Conservation (phyloP, 2,113 vertebrate species). For the Cryptotis parvus region DNA sequence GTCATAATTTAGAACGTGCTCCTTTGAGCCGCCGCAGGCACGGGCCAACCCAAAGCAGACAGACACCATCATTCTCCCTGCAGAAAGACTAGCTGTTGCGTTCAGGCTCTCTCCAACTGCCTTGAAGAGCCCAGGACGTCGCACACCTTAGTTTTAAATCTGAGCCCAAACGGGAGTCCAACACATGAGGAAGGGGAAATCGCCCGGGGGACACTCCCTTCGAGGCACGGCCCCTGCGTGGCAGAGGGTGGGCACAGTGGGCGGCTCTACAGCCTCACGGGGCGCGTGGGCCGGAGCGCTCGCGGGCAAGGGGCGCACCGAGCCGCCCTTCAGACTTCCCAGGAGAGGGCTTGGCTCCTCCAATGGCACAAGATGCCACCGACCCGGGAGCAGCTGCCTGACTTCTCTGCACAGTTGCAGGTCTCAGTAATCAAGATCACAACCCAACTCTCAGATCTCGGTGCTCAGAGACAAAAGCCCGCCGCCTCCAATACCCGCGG, state of each 20-base stretch:
- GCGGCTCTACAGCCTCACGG: not conserved
- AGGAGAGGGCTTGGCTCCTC: slow-evolving; percentile 74
- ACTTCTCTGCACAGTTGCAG: slow-evolving; percentile 32
- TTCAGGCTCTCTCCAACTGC: not conserved
- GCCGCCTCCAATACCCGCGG: slow-evolving; percentile 32
- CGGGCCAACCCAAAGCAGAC: slow-evolving; percentile 24
- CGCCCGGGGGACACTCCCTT: not conserved
- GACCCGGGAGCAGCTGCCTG: slow-evolving; percentile 14
- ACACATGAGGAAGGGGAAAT: not conserved
- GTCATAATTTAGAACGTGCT: slow-evolving; percentile 45
- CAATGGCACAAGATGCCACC: slow-evolving; percentile 64
- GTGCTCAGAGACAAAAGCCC: slow-evolving; percentile 1
- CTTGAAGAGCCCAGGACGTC: not conserved
- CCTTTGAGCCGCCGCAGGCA: not conserved
- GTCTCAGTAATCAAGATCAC: slow-evolving; percentile 59
- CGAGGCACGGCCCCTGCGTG: not conserved
- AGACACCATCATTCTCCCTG: slow-evolving; percentile 22
- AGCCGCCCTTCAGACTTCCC: slow-evolving; percentile 52
- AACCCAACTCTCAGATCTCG: slow-evolving; percentile 36
- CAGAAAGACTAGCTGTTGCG: not conserved
- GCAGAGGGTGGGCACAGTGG: not conserved
- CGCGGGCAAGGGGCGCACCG: too few relatives aligned
- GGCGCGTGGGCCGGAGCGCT: not conserved
- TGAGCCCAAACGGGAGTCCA: slow-evolving; percentile 29
- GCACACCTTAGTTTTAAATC: slow-evolving; percentile 54